A percentile compares a stretch with the other conserved stretches of the same genome.
Conservation (phyloP, 2,888 invertebrate genomes). For the Xiphydria camelus region DNA sequence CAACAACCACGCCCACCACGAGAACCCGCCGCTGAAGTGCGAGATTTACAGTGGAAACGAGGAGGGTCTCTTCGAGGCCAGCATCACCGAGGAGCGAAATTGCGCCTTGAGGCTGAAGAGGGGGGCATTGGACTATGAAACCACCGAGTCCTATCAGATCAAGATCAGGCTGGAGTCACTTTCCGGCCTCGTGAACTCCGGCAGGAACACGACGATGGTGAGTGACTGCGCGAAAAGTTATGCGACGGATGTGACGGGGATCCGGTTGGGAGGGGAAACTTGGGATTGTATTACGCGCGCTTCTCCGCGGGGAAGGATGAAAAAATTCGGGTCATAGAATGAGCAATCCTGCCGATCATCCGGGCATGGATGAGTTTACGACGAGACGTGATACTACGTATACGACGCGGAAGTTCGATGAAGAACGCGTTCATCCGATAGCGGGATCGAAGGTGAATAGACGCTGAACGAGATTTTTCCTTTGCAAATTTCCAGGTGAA, state of each 20-base stretch:
- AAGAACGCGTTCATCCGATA: too few species aligned
- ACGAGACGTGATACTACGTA: too few species aligned
- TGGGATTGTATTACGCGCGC: too few species aligned
- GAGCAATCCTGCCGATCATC: too few species aligned
- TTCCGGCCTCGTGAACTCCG: constrained; percentile 79
- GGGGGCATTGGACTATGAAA: constrained; percentile 78
- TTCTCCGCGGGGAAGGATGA: too few species aligned
- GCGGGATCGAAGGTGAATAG: too few species aligned
- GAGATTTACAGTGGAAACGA: constrained; percentile 78
- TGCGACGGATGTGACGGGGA: neutral
- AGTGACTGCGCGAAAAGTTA: too few species aligned
- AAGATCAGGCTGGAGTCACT: constrained; percentile 79
- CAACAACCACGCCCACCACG: constrained; percentile 70
- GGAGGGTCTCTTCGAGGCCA: constrained; percentile 72
- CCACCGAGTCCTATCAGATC: constrained; percentile 70
- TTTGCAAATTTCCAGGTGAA: constrained; percentile 65
- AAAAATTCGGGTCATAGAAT: too few species aligned
- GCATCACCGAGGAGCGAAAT: constrained; percentile 77
- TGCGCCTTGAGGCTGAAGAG: constrained; percentile 78
- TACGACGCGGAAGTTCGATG: too few species aligned
- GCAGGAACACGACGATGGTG: constrained; percentile 69
- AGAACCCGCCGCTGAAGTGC: constrained; percentile 76
- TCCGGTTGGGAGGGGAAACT: too few species aligned
- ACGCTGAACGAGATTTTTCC: too few species aligned
- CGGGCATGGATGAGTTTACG: too few species aligned